Percentiles rank a stretch among this genome's conserved stretches.
These are phyloP conservation scores for Imbricaverruca yamaguchii DNA, from an alignment of 2,888 invertebrate genomes.

Conservation along the genomic window DNA sequence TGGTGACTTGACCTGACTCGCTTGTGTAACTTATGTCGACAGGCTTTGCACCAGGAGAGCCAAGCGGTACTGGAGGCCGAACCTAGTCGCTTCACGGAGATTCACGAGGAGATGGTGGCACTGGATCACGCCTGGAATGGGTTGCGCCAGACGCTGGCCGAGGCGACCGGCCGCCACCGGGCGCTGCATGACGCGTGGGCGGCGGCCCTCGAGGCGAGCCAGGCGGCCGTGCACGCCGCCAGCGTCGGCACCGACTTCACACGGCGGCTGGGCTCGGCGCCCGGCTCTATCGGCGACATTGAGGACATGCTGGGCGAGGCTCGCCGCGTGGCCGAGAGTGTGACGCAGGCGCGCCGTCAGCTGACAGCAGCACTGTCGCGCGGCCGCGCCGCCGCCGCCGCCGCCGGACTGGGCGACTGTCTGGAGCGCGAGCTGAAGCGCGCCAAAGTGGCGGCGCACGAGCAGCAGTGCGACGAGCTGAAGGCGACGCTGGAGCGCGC, in stretches of 20 bases:
- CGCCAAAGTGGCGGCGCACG: neutral
- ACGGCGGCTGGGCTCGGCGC: neutral
- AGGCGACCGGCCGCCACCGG: neutral
- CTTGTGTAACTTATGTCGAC: neutral
- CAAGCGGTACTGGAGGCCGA: neutral
- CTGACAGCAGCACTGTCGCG: neutral
- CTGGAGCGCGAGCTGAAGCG: neutral
- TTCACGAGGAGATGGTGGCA: neutral
- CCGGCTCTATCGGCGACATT: neutral
- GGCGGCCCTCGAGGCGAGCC: neutral
- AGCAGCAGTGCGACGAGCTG: neutral
- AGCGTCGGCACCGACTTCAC: neutral
- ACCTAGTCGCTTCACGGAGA: neutral
- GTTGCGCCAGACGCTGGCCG: neutral
- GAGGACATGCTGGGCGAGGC: neutral
- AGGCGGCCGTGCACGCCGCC: neutral
- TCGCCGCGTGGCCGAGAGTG: neutral
- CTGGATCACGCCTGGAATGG: constrained; percentile 1
- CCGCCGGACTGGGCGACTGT: neutral
- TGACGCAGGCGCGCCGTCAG: neutral
- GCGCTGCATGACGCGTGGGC: neutral
- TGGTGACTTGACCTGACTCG: too few relatives aligned
- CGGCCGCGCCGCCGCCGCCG: neutral
- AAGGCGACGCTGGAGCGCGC: neutral
- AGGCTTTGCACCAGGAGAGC: neutral